Percentiles rank a stretch among this genome's conserved stretches.
phyloP scores from a whole-genome alignment of 2,888 invertebrate genomes.

The Abscondita cerata region DNA sequence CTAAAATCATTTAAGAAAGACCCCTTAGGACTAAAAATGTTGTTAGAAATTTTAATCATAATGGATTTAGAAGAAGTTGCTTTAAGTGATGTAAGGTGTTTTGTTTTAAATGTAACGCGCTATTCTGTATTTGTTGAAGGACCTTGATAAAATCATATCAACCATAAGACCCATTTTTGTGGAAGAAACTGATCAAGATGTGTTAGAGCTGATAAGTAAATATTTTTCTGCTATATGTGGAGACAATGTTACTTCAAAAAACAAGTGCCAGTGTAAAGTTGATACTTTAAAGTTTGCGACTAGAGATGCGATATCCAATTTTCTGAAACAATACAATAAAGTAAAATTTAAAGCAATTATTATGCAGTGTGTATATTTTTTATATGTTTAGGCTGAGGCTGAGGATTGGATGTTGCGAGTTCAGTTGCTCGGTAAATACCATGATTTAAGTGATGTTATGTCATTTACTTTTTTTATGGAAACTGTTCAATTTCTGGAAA shows the following conservation, averaged over 20 bases:
- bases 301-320: not conserved
- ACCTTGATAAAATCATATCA: not conserved
- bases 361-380: not conserved
- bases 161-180: not conserved
- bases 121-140: not conserved
- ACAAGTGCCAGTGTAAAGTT: not conserved
- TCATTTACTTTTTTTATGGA: not conserved
- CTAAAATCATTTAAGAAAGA: constrained; percentile 10
- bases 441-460: not conserved
- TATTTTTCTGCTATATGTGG: not conserved
- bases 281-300: not conserved
- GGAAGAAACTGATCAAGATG: not conserved
- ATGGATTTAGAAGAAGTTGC: constrained; percentile 6
- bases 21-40: not conserved
- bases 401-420: not conserved
- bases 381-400: not conserved
- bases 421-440: not conserved
- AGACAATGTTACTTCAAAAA: not conserved
- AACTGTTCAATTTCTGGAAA: not conserved
- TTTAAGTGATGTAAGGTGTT: not conserved
- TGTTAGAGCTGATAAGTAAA: constrained; percentile 2
- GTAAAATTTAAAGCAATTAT: not conserved
- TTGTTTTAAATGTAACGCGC: not conserved
- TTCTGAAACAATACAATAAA: not conserved
- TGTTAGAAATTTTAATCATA: constrained; percentile 11